Conservation (phyloP, 1,140 invertebrate species). For the Pristionchus pacificus region DNA sequence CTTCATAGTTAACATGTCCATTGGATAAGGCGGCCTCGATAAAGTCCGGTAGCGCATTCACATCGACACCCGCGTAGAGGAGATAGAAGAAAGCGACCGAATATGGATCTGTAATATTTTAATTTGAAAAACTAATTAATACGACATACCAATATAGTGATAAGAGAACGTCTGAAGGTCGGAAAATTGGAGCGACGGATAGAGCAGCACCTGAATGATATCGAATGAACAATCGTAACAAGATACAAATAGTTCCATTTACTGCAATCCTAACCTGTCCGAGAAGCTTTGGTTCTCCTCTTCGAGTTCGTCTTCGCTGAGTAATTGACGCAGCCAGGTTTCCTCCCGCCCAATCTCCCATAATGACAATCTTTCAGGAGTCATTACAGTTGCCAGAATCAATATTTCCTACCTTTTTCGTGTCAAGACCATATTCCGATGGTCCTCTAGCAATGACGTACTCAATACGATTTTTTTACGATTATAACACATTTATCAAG, state of each 20-base stretch:
- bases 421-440: too few species aligned
- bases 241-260: too few species aligned
- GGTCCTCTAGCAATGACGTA: too few species aligned
- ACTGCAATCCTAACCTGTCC: too few species aligned
- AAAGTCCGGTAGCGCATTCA: constrained; percentile 14
- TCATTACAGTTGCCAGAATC: too few species aligned
- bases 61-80: constrained; percentile 34
- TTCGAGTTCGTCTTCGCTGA: constrained; percentile 17
- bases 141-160: too few species aligned
- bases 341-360: constrained; percentile 38
- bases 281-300: constrained; percentile 11
- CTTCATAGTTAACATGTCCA: constrained; percentile 20
- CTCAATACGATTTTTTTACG: too few species aligned
- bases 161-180: constrained; percentile 35
- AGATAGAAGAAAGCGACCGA: constrained; percentile 35
- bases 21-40: constrained; percentile 14
- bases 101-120: too few species aligned
- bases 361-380: constrained; percentile 34
- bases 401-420: too few species aligned
- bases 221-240: too few species aligned
- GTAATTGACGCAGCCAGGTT: constrained; percentile 33
- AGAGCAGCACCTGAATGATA: constrained; percentile 27
- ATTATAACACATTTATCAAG: too few species aligned
- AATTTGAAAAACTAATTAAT: too few species aligned
- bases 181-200: constrained; percentile 34